Percentiles rank a stretch among this genome's conserved stretches.
phyloP scores from a whole-genome alignment of 30 jellyfish, hydroid and myxozoan species.

The Catostylus mosaicus region DNA sequence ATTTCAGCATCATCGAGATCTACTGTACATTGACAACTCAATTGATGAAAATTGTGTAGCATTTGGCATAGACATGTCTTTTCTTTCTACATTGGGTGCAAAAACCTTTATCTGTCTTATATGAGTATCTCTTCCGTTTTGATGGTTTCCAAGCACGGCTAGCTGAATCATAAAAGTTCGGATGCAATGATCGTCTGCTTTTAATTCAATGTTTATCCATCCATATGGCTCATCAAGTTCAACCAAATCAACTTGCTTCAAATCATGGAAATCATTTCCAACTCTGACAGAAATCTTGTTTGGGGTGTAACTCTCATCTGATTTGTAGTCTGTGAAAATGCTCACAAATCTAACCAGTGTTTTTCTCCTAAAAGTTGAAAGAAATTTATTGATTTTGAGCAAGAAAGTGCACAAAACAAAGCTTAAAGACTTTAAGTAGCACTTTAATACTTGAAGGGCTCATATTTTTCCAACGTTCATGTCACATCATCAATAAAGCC shows the following conservation, averaged over 20 bases:
- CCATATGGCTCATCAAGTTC: constrained; percentile 97
- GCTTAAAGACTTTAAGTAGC: neutral
- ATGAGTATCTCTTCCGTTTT: constrained; percentile 98
- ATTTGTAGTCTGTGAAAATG: constrained; percentile 90
- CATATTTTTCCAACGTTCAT: too few species aligned
- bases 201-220: constrained; percentile 92
- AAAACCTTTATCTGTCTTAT: constrained; percentile 83
- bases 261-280: constrained; percentile 97
- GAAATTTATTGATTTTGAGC: neutral
- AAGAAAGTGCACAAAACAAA: neutral
- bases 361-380: constrained; percentile 24
- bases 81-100: constrained; percentile 87
- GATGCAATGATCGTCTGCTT: constrained; percentile 60
- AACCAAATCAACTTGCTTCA: constrained; percentile 82
- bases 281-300: constrained; percentile 88
- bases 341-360: constrained; percentile 87
- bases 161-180: constrained; percentile 94
- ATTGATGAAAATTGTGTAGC: constrained; percentile 58
- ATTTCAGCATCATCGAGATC: constrained; percentile 45
- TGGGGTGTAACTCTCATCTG: constrained; percentile 99
- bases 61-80: constrained; percentile 65
- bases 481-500: too few species aligned
- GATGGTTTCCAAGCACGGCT: constrained; percentile 96
- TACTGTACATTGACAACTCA: constrained; percentile 67
- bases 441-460: too few species aligned